Percentiles rank a stretch among this genome's conserved stretches.
phyloP scores from a whole-genome alignment of 1,140 invertebrate genomes.

The Lysiphlebus fabarum region DNA sequence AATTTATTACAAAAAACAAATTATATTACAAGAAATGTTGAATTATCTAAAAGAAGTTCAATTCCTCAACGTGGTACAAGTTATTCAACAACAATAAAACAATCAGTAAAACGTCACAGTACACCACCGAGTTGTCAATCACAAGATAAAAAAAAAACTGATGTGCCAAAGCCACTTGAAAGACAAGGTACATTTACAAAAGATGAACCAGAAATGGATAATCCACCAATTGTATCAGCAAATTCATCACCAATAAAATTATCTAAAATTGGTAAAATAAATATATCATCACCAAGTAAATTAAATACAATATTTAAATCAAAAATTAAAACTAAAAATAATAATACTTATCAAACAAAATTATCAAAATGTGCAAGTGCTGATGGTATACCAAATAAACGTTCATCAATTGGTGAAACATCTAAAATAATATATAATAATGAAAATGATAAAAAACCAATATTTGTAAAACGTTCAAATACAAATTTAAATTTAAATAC shows the following conservation, averaged over 20 bases:
- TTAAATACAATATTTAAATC: slow-evolving; percentile 30
- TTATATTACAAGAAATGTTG: slow-evolving; percentile 24
- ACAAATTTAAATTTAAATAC: slow-evolving; percentile 21
- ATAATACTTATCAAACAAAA: slow-evolving; percentile 32
- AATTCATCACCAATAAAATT: slow-evolving; percentile 38
- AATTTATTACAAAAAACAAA: slow-evolving; percentile 18
- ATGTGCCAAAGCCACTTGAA: slow-evolving; percentile 57
- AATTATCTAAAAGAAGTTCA: slow-evolving; percentile 35
- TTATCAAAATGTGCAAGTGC: slow-evolving; percentile 40
- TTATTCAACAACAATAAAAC: slow-evolving; percentile 19
- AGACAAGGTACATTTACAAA: slow-evolving; percentile 87
- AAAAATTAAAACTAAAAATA: slow-evolving; percentile 32
- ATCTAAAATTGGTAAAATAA: slow-evolving; percentile 44
- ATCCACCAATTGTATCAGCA: slow-evolving; percentile 39
- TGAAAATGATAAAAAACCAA: no score
- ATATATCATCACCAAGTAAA: slow-evolving; percentile 29
- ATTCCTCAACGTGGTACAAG: slow-evolving; percentile 37
- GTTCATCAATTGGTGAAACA: slow-evolving; percentile 3
- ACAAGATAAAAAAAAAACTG: slow-evolving; percentile 26
- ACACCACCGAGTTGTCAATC: slow-evolving; percentile 33
- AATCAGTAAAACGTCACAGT: slow-evolving; percentile 41
- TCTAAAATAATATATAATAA: not conserved
- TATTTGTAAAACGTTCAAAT: no score
- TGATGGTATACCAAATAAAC: slow-evolving; percentile 38
- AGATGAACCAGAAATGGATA: slow-evolving; percentile 62